A percentile compares a stretch with the other conserved stretches of the same genome.
Conservation (phyloP, 2,888 invertebrate species). For the Neocrepidodera transversa region DNA sequence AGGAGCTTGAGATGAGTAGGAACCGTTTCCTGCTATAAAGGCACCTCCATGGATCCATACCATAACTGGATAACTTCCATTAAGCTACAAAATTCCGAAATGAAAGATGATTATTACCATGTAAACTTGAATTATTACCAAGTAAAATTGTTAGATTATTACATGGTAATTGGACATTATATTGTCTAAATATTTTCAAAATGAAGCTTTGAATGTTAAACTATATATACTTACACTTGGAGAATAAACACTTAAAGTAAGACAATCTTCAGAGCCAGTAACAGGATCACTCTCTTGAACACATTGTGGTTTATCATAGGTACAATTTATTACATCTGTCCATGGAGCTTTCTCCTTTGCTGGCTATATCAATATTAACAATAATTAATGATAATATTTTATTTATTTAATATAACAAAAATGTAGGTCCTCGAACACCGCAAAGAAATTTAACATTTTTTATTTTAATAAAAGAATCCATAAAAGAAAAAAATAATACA, state of each 20-base stretch:
- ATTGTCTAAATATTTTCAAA: no score
- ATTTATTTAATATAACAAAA: no score
- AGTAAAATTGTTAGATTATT: no score
- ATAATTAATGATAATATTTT: no score
- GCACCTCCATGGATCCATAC: slow-evolving; percentile 44
- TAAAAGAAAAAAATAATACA: no score
- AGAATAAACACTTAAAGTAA: slow-evolving; percentile 40
- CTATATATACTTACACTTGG: slow-evolving; percentile 38
- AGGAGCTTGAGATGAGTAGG: slow-evolving; percentile 31
- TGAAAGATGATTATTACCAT: no score
- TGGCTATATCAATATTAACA: no score
- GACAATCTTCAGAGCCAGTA: slow-evolving; percentile 40
- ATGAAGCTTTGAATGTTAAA: no score
- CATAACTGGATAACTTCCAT: slow-evolving; percentile 32
- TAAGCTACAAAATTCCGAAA: background rate
- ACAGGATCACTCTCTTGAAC: slow-evolving; percentile 27
- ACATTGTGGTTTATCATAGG: slow-evolving; percentile 34
- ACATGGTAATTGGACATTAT: background rate
- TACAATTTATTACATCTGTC: slow-evolving; percentile 35
- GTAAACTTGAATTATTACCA: no score
- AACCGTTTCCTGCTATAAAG: slow-evolving; percentile 35
- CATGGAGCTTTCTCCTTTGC: slow-evolving; percentile 32
- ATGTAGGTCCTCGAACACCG: no score
- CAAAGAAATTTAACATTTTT: no score
- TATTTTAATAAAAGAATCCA: no score